Base-by-base conservation (phyloP, 2,797 vertebrate species). In the Propithecus deckenii region DNA sequence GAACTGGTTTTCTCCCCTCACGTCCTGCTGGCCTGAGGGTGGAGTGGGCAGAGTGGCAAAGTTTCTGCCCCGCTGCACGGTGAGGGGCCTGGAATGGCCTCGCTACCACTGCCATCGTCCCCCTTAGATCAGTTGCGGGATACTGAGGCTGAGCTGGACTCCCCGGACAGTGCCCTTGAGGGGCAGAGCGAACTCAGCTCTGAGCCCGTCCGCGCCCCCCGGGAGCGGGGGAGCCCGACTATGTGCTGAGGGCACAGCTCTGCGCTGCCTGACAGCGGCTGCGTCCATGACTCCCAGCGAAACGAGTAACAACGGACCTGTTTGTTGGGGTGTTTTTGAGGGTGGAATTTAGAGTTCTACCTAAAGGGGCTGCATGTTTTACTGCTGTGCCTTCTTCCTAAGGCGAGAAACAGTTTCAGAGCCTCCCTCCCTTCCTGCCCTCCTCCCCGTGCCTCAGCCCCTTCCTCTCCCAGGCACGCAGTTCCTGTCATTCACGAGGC, bases 281-380 rank as follows among this genome's bases (percentile, higher is more conserved):
- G 43, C 67, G 87, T 95, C 94, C 81, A 12, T 79, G 12, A 15
- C 32, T 25, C 6, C 5, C 18, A 52, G 84, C 55, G 35, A 46
- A 78, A 59, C 90, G 55, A 20, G 2, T 20, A 52, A 95, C 92
- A 96, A n/a, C 71, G 90, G 94, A 12, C 7, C 30, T 7, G 38
- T 84, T 65, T 96, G 94, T 92, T 9, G n/a, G 61, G 61, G 2
- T 12, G 38, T 63, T 52, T 72, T 65, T 13, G 5, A 50, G 85
- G 96, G 55, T 78, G 85, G 80, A 75, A 65, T 69, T 67, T 57
- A 9, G 81, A 80, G 81, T 67, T 35, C 92, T 25, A 12, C 71
- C 72, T 90, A 32, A 69, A 43, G 59, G 61, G 65, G 30, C 46
- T 46, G 4, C 50, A 55, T 46, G 48, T 84, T 63, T 7, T 0